Base-by-base conservation (phyloP, 2,113 vertebrate genomes). In the Lampris incognitus region DNA sequence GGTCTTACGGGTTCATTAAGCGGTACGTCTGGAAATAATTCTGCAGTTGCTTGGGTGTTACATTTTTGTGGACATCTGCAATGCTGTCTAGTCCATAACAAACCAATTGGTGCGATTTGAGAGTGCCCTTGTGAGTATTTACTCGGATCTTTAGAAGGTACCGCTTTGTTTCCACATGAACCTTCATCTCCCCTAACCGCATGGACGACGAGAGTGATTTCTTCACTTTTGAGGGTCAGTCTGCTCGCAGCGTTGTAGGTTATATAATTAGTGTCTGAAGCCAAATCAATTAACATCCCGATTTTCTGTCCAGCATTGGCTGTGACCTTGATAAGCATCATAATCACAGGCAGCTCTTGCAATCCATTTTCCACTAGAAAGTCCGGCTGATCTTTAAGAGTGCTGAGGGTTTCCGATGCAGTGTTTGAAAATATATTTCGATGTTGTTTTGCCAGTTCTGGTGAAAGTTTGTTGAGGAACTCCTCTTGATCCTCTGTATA, bases 211-310 rank as follows among this genome's bases (percentile, higher is more conserved):
- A 58, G 51, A 58, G 68, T 41, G 2, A 70, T 58, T 8, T 58
- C 55, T 41, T 70, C 52, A 58, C 68, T 70, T 58, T 54, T 0
- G 39, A 70, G 55, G 52, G 57, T 70, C 52, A 70, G 52, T 13
- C 36, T 59, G n/a, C 55, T 70, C 13, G 51, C 68, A 67, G 4
- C 65, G 11, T 44, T 70, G 55, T 70, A 49, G 3, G 65, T 67
- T 5, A 70, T 70, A 8, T 70, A 70, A 13, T 70, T 70, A 4
- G 68, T 70, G 41, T 70, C 68, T 70, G 68, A 70, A 24, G 68
- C 54, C 9, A 70, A 37, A n/a, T 70, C 68, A 56, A 70, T 59
- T 24, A 70, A 58, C 1, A 54, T 58, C 1, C 54, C 68, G 8
- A 70, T 58, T 58, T 58, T 70, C 36, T 70, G 55, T 49, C 48